A percentile compares a stretch with the other conserved stretches of the same genome.
phyloP scores from a whole-genome alignment of 2,113 vertebrate genomes.

The Microcebus tavaratra region DNA sequence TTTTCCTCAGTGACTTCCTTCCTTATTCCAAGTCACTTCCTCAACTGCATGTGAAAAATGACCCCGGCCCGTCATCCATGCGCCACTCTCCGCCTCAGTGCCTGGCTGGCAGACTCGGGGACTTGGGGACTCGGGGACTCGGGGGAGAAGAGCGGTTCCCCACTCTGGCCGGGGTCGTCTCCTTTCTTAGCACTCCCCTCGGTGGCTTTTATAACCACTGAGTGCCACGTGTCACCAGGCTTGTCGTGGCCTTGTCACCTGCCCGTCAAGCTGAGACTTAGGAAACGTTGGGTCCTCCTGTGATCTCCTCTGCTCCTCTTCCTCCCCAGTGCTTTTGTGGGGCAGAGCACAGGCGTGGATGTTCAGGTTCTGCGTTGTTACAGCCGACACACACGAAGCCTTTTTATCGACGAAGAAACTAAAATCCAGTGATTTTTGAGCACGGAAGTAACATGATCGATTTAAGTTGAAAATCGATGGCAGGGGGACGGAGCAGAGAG shows the following conservation, averaged over 20 bases:
- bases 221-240: accelerated
- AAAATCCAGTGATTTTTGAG: neutral
- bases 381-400: neutral
- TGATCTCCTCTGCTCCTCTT: accelerated
- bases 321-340: neutral
- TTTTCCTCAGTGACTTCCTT: neutral
- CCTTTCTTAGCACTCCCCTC: accelerated
- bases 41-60: accelerated
- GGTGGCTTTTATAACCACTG: neutral
- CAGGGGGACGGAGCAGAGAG: neutral
- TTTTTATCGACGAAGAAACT: neutral
- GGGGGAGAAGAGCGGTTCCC: accelerated
- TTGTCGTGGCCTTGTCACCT: neutral
- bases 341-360: accelerated
- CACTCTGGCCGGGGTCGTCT: accelerated
- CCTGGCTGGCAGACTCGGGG: accelerated
- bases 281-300: neutral
- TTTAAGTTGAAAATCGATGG: neutral
- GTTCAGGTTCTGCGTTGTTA: neutral
- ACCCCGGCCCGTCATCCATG: neutral
- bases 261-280: neutral
- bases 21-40: neutral
- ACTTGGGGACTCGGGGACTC: too few species aligned
- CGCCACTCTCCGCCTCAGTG: accelerated
- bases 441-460: neutral